Evolutionary conservation across 2,888 invertebrate species (phyloP), one percentile per base, ranked within the genome.

Genomic region (Ptychoptera contaminata): DNA sequence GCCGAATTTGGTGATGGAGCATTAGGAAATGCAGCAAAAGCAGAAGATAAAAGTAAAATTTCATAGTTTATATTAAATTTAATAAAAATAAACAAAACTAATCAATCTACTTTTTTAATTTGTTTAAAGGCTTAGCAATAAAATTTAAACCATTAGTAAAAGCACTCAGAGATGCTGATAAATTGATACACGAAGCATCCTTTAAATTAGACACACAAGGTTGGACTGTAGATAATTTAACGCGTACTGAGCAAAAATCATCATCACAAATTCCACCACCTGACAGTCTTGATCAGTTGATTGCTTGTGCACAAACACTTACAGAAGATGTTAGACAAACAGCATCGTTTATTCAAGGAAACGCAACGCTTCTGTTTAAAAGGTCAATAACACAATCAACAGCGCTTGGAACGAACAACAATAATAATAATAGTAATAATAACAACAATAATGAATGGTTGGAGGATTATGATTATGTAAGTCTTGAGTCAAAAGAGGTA

Each of bases 391-490:
- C 7, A 5, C 49, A 16, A 43, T 47, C 36, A 35, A 40, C 42
- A 38, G 38, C 12, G 39, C 39, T 44, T 47, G 42, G 45, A 68
- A 55, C 64, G 65, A 58, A 65, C 47, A 61, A 60, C 63, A 41
- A 68, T 63, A 31, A 46, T 12, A 31, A 44, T 12, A 55, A 58
- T 45, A 60, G 60, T 51, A 59, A 58, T 49, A 50, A 49, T 52
- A 53, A 58, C 43, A 56, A 58, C 45, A 66, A 61, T 52, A 72
- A 71, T 51, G 80, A 79, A 47, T 79, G 79, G 74, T 70, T 77
- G 16, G 88, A 88, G 57, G 91, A 92, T 59, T 88, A 90, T 60
- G 92, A 92, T 63, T 93, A 93, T 60, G 90, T 92, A 40, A 82
- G 83, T 57, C 70, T 92, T 59, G 78, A 83, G 60, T 81, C 86